phyloP scores from a whole-genome alignment of 1,140 invertebrate species.

The Streblospio benedicti region DNA sequence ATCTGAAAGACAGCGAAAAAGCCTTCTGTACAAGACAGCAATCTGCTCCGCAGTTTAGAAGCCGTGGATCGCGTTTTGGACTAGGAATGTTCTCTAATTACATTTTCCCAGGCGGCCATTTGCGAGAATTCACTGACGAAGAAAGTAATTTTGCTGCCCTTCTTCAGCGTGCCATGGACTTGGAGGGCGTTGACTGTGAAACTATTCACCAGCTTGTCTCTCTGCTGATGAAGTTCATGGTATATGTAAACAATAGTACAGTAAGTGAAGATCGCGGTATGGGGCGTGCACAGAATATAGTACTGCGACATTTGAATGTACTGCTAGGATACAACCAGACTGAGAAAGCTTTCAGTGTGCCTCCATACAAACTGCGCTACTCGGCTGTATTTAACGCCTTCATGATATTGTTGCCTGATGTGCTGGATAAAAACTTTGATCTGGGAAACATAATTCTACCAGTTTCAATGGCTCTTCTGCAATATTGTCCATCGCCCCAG shows the following conservation, averaged over 20 bases:
- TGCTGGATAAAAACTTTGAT: conserved; percentile 86
- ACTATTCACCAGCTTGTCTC: conserved; percentile 92
- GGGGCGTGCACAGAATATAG: conserved; percentile 71
- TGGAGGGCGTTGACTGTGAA: conserved; percentile 89
- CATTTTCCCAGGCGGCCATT: conserved; percentile 49
- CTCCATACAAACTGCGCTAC: conserved; percentile 75
- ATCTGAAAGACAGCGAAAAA: conserved; percentile 30
- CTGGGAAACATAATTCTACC: conserved; percentile 80
- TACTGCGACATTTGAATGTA: conserved; percentile 84
- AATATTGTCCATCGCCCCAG: conserved; percentile 75
- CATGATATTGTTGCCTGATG: conserved; percentile 71
- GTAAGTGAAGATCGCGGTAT: conserved; percentile 4
- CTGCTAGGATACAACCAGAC: conserved; percentile 85
- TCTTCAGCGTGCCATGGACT: conserved; percentile 67
- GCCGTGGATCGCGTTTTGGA: conserved; percentile 51
- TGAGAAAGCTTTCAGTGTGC: conserved; percentile 80
- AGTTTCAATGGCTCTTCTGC: conserved; percentile 72
- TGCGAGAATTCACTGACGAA: conserved; percentile 51
- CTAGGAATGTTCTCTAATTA: conserved; percentile 53
- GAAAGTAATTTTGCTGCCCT: conserved; percentile 53
- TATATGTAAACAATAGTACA: conserved; percentile 21
- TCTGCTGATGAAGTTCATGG: conserved; percentile 79
- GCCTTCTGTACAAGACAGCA: conserved; percentile 34
- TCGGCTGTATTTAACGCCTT: conserved; percentile 94
- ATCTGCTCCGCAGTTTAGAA: conserved; percentile 57